These are phyloP conservation scores for Noctua janthina DNA, from an alignment of 2,888 invertebrate species.

Conservation along the genomic window DNA sequence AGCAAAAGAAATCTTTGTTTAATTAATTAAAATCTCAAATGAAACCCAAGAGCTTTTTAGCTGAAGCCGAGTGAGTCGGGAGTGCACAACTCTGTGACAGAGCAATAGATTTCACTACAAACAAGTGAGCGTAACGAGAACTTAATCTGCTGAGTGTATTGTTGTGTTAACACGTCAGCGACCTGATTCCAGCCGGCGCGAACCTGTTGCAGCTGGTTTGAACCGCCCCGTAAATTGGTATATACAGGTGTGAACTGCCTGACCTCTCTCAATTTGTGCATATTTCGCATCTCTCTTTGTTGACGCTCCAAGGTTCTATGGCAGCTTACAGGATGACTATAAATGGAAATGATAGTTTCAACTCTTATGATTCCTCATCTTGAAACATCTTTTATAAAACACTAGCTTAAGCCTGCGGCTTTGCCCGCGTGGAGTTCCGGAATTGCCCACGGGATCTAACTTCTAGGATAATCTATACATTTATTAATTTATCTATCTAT, in stretches of 20 bases:
- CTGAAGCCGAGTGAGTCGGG: neutral
- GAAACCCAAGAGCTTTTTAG: neutral
- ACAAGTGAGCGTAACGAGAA: constrained; percentile 47
- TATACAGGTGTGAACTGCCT: neutral
- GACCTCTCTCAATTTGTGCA: neutral
- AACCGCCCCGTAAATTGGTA: neutral
- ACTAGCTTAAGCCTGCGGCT: too few species aligned
- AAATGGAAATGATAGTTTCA: neutral
- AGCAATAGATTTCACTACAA: constrained; percentile 45
- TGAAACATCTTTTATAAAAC: neutral
- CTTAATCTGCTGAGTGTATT: constrained; percentile 60
- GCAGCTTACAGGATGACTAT: neutral
- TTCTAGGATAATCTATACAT: too few species aligned
- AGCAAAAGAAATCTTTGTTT: neutral
- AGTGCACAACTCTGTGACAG: constrained; percentile 24
- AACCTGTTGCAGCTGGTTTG: constrained; percentile 3
- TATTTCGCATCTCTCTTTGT: neutral
- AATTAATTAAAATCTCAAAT: neutral
- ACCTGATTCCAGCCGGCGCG: neutral
- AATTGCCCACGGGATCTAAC: too few species aligned
- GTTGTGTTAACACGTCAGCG: constrained; percentile 43
- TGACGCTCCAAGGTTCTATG: neutral
- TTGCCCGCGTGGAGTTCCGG: too few species aligned
- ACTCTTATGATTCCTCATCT: neutral
- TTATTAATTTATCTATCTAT: too few species aligned